Conservation (phyloP, 2,888 invertebrate genomes). For the Trissolcus brochymenae region DNA sequence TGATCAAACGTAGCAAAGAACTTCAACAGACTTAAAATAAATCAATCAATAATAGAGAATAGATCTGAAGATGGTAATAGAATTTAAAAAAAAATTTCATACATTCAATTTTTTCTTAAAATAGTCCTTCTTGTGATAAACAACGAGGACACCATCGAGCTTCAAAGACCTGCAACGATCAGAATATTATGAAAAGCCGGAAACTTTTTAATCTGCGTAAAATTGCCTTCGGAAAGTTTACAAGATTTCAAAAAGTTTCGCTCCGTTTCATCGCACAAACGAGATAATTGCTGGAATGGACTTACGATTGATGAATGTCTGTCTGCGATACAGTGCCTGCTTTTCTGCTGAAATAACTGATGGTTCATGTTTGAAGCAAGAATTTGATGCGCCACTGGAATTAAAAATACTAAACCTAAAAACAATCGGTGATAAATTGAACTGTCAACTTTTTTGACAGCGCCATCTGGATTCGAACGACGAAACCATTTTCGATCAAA, state of each 20-base stretch:
- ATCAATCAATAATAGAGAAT: no score
- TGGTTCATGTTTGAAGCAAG: slow-evolving; percentile 24
- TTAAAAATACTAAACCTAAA: slow-evolving; percentile 5
- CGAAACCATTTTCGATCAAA: no score
- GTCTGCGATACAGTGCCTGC: slow-evolving; percentile 28
- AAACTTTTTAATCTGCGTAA: slow-evolving; percentile 57
- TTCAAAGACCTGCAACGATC: slow-evolving; percentile 1
- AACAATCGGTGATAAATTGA: slow-evolving; percentile 1
- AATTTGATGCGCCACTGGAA: slow-evolving; percentile 9
- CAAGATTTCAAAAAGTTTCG: slow-evolving; percentile 56
- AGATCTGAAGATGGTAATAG: no score
- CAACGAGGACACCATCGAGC: no score
- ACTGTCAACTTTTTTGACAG: no score
- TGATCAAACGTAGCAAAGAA: no score
- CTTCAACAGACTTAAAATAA: no score
- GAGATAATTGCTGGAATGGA: slow-evolving; percentile 57
- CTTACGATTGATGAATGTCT: slow-evolving; percentile 46
- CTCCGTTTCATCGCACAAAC: slow-evolving; percentile 54
- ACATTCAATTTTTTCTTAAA: no score
- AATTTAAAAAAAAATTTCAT: no score
- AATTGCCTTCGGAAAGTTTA: slow-evolving; percentile 54
- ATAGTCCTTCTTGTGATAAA: slow-evolving; percentile 2
- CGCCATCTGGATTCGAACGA: no score
- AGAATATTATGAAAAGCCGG: slow-evolving; percentile 42
- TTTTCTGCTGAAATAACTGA: slow-evolving; percentile 34